These are phyloP conservation scores for Nyctibius bracteatus DNA, from an alignment of 2,113 vertebrate genomes.

Conservation along the genomic window DNA sequence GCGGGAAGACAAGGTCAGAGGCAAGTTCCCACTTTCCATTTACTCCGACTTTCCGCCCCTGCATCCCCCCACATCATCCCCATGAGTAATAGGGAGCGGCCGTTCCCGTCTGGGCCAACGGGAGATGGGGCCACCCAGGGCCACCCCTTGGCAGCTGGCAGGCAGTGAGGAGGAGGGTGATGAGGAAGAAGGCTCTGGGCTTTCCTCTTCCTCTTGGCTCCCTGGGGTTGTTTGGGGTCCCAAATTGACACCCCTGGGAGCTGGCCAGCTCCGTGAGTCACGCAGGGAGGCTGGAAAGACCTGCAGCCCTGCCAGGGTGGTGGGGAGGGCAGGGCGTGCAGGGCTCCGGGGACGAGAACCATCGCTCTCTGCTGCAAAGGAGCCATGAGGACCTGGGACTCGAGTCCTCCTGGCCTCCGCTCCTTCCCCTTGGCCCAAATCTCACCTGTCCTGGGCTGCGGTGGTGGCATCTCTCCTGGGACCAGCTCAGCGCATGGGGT, in stretches of 20 bases:
- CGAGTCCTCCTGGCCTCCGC: not conserved
- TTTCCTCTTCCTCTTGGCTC: not conserved
- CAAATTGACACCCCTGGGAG: not conserved
- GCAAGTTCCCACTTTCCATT: not conserved
- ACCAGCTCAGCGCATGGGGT: accelerated
- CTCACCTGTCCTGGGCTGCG: not conserved
- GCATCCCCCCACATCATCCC: not conserved
- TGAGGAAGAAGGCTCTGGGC: not conserved
- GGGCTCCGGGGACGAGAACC: not conserved
- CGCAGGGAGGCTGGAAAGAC: not conserved
- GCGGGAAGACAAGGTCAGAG: not conserved
- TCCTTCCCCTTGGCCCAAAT: not conserved
- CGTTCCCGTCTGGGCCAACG: not conserved
- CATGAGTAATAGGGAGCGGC: constrained; percentile 51
- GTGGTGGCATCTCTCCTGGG: not conserved
- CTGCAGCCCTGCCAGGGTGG: not conserved
- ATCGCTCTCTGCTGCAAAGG: accelerated
- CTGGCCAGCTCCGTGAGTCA: not conserved
- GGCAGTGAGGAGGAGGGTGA: not conserved
- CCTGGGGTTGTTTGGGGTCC: not conserved
- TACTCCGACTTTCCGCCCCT: not conserved
- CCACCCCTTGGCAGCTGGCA: not conserved
- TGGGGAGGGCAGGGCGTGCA: not conserved
- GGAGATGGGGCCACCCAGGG: not conserved
- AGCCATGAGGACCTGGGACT: accelerated